Base-by-base conservation (phyloP, 2,888 invertebrate species). In the Eilema griseolum region DNA sequence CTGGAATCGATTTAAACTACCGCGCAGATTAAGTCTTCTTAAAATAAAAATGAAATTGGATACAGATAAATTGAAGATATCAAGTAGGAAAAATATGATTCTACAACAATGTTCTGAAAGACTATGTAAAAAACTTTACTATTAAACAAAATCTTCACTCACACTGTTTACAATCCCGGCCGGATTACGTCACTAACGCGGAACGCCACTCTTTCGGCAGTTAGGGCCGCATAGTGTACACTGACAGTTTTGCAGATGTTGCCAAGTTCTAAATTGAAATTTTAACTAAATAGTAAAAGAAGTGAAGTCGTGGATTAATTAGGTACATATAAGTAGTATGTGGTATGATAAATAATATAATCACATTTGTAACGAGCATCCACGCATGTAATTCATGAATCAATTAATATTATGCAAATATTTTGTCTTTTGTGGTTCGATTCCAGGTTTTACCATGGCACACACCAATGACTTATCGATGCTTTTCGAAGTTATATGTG, bases 141-240 rank as follows among this genome's bases (percentile, higher is more conserved):
- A 41, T 16, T 16, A 3, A 52, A n/a, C n/a, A 52, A 52, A 52
- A 52, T 52, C 52, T n/a, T 52, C n/a, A 52, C 52, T 52, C 10
- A 52, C 52, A 52, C 20, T 52, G 52, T 52, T 52, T 52, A 52
- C 52, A 20, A 52, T 52, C 52, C 52, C 52, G n/a, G 52, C 52
- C 20, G 8, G 8, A 2, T 52, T 52, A 52, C 52, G 46, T 20
- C 20, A 46, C 20, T 52, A 20, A 52, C n/a, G 52, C 10, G 52
- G 20, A 20, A 52, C 52, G 52, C 20, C 7, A n/a, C n/a, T n/a
- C 52, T 52, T 8, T n/a, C 20, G n/a, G n/a, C 52, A n/a, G 52
- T n/a, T 52, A n/a, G 10, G 20, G 20, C 52, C 52, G 20, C 52
- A n/a, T n/a, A n/a, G n/a, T n/a, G n/a, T n/a, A 20, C 10, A 20